Percentiles rank a stretch among this genome's conserved stretches.
These are phyloP conservation scores for Podiceps cristatus DNA, from an alignment of 2,113 vertebrate species.

Conservation along the genomic window DNA sequence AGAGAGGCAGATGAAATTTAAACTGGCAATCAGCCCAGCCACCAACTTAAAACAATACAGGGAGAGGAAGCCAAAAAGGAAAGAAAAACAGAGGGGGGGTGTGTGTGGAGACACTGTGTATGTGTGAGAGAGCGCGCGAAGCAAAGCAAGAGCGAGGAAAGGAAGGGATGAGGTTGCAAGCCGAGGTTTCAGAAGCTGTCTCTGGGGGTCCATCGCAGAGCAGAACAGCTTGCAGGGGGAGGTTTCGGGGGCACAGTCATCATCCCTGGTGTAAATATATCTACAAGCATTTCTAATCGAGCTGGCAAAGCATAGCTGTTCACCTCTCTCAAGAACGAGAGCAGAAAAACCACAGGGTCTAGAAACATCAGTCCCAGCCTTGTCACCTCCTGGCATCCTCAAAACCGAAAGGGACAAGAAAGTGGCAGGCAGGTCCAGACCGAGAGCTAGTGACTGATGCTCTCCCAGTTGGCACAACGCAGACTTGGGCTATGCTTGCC, in stretches of 20 bases:
- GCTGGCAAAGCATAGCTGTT: background rate
- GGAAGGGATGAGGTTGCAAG: background rate
- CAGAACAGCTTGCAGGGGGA: background rate
- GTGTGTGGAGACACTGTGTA: background rate
- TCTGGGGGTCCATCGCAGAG: background rate
- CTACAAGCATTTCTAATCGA: background rate
- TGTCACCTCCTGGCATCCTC: background rate
- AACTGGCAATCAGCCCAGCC: conserved; percentile 66
- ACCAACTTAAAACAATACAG: conserved; percentile 74
- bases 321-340: background rate
- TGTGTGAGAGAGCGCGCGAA: accelerated
- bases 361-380: background rate
- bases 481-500: background rate
- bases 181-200: background rate
- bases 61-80: conserved; percentile 57
- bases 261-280: background rate
- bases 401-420: background rate
- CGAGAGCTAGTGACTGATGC: background rate
- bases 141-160: background rate
- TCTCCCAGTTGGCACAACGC: background rate
- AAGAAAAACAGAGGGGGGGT: conserved; percentile 46
- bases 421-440: background rate
- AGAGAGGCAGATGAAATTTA: conserved; percentile 55
- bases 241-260: background rate
- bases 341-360: background rate